Conservation (phyloP, 2,888 invertebrate genomes). For the Caenorhabditis imperialis region DNA sequence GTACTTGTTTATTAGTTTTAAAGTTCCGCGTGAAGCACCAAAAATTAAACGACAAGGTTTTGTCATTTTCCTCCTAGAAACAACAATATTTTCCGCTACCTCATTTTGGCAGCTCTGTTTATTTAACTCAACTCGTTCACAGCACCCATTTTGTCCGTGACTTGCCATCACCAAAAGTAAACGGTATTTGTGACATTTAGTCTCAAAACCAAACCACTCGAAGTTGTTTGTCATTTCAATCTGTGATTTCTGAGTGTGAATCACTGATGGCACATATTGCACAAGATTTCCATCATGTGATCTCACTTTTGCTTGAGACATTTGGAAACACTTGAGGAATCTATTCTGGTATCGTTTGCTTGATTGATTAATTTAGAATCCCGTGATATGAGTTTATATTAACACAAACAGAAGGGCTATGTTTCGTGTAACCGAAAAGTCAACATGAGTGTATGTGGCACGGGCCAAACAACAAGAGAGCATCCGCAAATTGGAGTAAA, state of each 20-base stretch:
- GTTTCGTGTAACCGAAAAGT: constrained; percentile 36
- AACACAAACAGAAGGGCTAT: constrained; percentile 27
- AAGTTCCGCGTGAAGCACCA: no score
- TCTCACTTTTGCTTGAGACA: not conserved
- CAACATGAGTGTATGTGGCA: constrained; percentile 40
- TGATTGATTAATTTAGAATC: constrained; percentile 39
- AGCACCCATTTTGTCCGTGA: constrained; percentile 10
- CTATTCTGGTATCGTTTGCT: not conserved
- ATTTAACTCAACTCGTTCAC: no score
- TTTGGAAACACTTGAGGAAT: constrained; percentile 1
- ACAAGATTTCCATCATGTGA: not conserved
- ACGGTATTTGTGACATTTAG: constrained; percentile 8
- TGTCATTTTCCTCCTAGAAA: no score
- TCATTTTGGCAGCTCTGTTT: no score
- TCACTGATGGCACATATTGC: not conserved
- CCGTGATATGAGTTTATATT: constrained; percentile 39
- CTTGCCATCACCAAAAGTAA: no score
- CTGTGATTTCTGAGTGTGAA: constrained; percentile 36
- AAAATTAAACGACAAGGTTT: no score
- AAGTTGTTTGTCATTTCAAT: constrained; percentile 36
- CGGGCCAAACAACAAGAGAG: constrained; percentile 42
- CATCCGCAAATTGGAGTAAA: constrained; percentile 29
- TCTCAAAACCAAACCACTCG: constrained; percentile 30
- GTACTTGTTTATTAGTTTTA: no score
- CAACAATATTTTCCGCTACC: no score